Base-by-base conservation (phyloP, 2,797 vertebrate species). In the Tinamus major region DNA sequence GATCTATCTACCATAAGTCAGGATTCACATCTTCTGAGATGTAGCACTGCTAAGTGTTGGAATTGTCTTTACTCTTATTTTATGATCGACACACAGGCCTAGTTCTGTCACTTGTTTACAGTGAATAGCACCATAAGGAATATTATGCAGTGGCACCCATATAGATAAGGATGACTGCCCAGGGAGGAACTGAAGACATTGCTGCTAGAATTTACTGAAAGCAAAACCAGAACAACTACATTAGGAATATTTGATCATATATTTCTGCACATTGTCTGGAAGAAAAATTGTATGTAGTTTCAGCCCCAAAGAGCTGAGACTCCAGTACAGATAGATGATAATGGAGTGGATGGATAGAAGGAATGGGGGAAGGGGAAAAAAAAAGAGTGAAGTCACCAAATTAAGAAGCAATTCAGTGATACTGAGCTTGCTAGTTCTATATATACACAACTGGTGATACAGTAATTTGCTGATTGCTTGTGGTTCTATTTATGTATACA, bases 31-130 rank as follows among this genome's bases (percentile, higher is more conserved):
- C 85, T 42, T 49, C 63, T 78, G 46, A 21, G 89, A 76, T 49
- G 48, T 16, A 75, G 53, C 31, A 58, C 75, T 27, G 44, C 46
- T 79, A 92, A 65, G 74, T 44, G 39, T 72, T 90, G 77, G 75
- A 94, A 80, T 77, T 94, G 68, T 95, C 87, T 93, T 92, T 92
- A 55, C 94, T 90, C 94, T n/a, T 86, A 2, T 89, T 85, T 79
- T 70, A 44, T 86, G 64, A 61, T 37, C 78, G 67, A 77, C 33
- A 63, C 41, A 27, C 21, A 1, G 6, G 12, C 87, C 44, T 74
- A 33, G 62, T 91, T 84, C 59, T 92, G 13, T 88, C 71, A 49
- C 31, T 67, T 86, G 41, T 79, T 92, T 90, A 74, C 3, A 6
- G 1, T 71, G 62, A 90, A 70, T 46, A 58, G 2, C 14, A 20